Base-by-base conservation (phyloP, 2,797 vertebrate species). In the Enteromius paludinosus region DNA sequence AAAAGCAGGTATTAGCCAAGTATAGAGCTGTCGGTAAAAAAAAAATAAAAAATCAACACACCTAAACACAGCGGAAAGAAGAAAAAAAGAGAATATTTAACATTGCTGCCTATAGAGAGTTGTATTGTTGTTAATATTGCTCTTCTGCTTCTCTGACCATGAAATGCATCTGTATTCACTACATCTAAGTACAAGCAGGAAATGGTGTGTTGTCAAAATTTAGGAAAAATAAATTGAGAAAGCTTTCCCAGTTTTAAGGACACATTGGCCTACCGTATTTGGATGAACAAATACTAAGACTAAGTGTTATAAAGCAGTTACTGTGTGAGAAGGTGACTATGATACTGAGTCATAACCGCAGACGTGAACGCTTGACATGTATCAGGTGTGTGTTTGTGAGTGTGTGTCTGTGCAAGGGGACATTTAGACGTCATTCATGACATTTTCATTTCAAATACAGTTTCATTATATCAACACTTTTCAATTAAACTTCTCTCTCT, bases 391-490 rank as follows among this genome's bases (percentile, higher is more conserved):
- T 59, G 30, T 79, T 8, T 69, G 33, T 56, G 3, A n/a, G 6
- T 45, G 25, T 78, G 61, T 25, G 61, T 87, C 79, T 83, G 86
- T 65, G 73, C 35, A 73, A 77, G 82, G 64, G 15, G 35, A 79
- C 45, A 77, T 17, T 23, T 17, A 70, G 62, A 84, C 64, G 84
- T 85, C 79, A 85, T 56, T 83, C 62, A 23, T 83, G 78, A 74
- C 28, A 81, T 83, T 83, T 74, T 61, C 28, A 38, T 52, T 83
- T 65, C 49, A 68, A 52, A 47, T 75, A 66, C 83, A 78, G n/a
- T 41, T 49, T 68, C 15, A 30, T 83, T 68, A 83, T 18, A 71
- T 25, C 18, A 61, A 71, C 28, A 65, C 62, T 68, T 73, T 79
- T 83, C 52, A 82, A 74, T 79, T 65, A 74, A 54, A 49, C 70